Conservation (phyloP, 2,888 invertebrate species). For the Drosophila greeni region DNA sequence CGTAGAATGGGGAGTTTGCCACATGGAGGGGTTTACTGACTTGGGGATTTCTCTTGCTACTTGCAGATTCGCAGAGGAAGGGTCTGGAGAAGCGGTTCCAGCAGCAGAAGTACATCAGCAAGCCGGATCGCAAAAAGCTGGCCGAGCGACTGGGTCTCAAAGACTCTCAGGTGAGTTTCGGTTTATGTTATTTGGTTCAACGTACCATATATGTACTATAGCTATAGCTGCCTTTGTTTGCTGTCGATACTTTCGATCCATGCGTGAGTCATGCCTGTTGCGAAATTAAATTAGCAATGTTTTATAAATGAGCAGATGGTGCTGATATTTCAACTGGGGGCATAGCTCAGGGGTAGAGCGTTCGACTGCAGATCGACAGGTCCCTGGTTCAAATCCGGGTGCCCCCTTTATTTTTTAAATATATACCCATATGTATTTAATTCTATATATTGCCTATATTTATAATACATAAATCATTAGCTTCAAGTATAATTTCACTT, state of each 20-base stretch:
- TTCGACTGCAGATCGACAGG: conserved; percentile 74
- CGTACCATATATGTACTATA: not conserved
- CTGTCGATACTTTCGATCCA: not conserved
- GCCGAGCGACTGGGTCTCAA: conserved; percentile 97
- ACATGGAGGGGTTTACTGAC: not conserved
- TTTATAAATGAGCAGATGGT: not conserved
- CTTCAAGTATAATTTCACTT: not conserved
- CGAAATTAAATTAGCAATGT: not conserved
- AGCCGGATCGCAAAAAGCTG: conserved; percentile 97
- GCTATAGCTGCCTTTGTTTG: not conserved
- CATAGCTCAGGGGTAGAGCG: conserved; percentile 73
- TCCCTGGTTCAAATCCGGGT: conserved; percentile 74
- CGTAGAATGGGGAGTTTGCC: conserved; percentile 45
- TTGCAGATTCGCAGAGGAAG: conserved; percentile 91
- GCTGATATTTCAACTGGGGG: conserved; percentile 44
- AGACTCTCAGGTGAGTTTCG: conserved; percentile 93
- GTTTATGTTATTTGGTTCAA: not conserved
- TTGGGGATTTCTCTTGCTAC: conserved; percentile 5
- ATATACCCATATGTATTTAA: not conserved
- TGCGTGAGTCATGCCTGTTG: not conserved
- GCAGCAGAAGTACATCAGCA: conserved; percentile 98
- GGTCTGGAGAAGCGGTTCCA: conserved; percentile 97
- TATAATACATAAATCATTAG: not conserved
- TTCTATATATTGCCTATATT: not conserved
- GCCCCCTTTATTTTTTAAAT: conserved; percentile 51